Evolutionary conservation across 2,888 invertebrate genomes (phyloP).

Genomic region (Drosophila tanythrix): DNA sequence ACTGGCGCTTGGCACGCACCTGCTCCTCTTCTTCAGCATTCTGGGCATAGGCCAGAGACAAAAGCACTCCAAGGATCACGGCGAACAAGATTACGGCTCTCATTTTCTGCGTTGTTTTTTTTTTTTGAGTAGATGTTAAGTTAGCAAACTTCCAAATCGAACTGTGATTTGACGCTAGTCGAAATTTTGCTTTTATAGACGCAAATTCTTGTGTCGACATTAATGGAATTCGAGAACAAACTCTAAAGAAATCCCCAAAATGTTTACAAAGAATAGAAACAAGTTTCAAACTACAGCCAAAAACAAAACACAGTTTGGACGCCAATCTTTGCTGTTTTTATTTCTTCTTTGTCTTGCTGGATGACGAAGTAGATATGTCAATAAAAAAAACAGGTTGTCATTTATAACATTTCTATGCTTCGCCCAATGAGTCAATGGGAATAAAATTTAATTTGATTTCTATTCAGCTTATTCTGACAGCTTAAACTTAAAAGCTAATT

Average conservation of each 20-base stretch:
- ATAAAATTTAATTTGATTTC: constrained; percentile 23
- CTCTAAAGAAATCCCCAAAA: constrained; percentile 55
- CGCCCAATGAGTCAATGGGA: constrained; percentile 29
- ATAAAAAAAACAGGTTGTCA: constrained; percentile 36
- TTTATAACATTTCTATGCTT: constrained; percentile 2
- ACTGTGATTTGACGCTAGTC: constrained; percentile 45
- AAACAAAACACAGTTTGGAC: constrained; percentile 29
- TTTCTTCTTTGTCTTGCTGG: constrained; percentile 19
- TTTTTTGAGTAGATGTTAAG: constrained; percentile 27
- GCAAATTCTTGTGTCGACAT: constrained; percentile 31
- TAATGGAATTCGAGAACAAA: constrained; percentile 76
- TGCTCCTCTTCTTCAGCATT: constrained; percentile 24
- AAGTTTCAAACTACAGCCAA: constrained; percentile 23
- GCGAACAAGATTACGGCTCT: constrained; percentile 53
- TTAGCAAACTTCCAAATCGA: constrained; percentile 30
- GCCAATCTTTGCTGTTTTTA: constrained; percentile 24
- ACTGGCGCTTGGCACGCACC: constrained; percentile 58
- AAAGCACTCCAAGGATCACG: constrained; percentile 49
- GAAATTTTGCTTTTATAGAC: constrained; percentile 56
- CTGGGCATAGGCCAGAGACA: constrained; percentile 45
- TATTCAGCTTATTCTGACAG: constrained; percentile 38
- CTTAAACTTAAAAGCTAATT: not conserved
- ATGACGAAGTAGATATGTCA: constrained; percentile 34
- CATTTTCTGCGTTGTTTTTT: constrained; percentile 33
- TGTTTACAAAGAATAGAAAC: constrained; percentile 49